phyloP scores from a whole-genome alignment of 2,888 invertebrate species.

The Eupithecia subumbrata region DNA sequence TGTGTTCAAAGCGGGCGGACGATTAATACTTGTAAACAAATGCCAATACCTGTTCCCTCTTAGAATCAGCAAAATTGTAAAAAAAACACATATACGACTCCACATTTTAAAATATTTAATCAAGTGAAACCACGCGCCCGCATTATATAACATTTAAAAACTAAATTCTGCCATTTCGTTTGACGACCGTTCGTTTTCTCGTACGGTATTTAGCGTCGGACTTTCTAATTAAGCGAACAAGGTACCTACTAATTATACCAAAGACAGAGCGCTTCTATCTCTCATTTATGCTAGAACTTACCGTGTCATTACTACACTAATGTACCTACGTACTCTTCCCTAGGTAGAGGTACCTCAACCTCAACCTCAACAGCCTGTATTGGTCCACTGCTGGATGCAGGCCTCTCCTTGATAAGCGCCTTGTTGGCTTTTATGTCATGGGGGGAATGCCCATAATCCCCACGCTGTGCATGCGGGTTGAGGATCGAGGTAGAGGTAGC shows the following conservation, averaged over 20 bases:
- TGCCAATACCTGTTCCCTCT: too few species aligned
- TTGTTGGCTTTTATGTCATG: too few species aligned
- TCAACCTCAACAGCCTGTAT: too few species aligned
- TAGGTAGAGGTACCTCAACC: too few species aligned
- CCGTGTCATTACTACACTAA: slow-evolving; percentile 17
- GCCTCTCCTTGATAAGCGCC: too few species aligned
- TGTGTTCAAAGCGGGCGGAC: too few species aligned
- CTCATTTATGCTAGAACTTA: slow-evolving; percentile 29
- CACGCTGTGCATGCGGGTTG: too few species aligned
- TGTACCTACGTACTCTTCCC: background rate
- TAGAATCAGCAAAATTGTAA: background rate
- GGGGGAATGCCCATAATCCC: too few species aligned
- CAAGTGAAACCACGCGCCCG: background rate
- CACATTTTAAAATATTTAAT: background rate
- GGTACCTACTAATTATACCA: slow-evolving; percentile 34
- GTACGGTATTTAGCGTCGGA: slow-evolving; percentile 43
- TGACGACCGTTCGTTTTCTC: slow-evolving; percentile 50
- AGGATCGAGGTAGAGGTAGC: background rate
- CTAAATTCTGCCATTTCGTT: slow-evolving; percentile 52
- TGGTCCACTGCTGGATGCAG: too few species aligned
- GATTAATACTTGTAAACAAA: too few species aligned
- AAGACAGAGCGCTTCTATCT: slow-evolving; percentile 25
- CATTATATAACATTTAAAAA: slow-evolving; percentile 34
- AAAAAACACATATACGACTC: background rate
- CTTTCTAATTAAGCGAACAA: slow-evolving; percentile 36